Percentiles rank a stretch among this genome's conserved stretches.
These are phyloP conservation scores for Epicauta chinensis DNA, from an alignment of 1,140 invertebrate species.

Conservation along the genomic window DNA sequence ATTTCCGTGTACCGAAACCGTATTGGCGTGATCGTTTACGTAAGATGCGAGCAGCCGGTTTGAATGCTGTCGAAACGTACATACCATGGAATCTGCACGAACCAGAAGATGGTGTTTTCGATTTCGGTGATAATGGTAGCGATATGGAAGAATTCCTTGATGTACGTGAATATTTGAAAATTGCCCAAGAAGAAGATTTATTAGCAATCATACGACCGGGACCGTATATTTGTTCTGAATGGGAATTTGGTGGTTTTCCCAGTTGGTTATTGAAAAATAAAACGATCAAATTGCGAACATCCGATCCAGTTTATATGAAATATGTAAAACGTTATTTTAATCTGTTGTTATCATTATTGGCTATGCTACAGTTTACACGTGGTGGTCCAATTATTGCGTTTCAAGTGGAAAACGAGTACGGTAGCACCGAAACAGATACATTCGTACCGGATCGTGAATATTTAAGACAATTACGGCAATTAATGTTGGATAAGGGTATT, in stretches of 20 bases:
- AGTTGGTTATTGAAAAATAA: slow-evolving; percentile 22
- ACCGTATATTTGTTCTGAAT: slow-evolving; percentile 88
- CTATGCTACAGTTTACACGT: slow-evolving; percentile 47
- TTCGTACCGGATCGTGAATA: slow-evolving; percentile 44
- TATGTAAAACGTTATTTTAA: slow-evolving; percentile 45
- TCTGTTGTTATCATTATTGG: slow-evolving; percentile 45
- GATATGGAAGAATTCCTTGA: slow-evolving; percentile 58
- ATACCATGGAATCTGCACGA: slow-evolving; percentile 92
- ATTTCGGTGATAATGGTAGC: slow-evolving; percentile 60
- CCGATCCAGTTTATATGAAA: slow-evolving; percentile 42
- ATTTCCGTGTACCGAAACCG: slow-evolving; percentile 73
- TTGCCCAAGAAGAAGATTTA: slow-evolving; percentile 75
- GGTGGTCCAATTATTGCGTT: slow-evolving; percentile 54
- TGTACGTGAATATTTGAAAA: slow-evolving; percentile 62
- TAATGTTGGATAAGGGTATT: slow-evolving; percentile 36
- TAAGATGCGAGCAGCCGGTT: slow-evolving; percentile 70
- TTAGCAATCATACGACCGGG: slow-evolving; percentile 81
- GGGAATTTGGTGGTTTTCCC: slow-evolving; percentile 48
- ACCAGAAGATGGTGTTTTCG: slow-evolving; percentile 46
- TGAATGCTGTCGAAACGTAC: slow-evolving; percentile 88
- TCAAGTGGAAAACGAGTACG: slow-evolving; percentile 55
- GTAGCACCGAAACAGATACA: slow-evolving; percentile 28
- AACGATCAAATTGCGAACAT: slow-evolving; percentile 46
- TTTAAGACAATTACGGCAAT: slow-evolving; percentile 42
- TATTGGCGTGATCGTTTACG: slow-evolving; percentile 52